A percentile compares a stretch with the other conserved stretches of the same genome.
Conservation (phyloP, 2,797 vertebrate species). For the Mus caroli region DNA sequence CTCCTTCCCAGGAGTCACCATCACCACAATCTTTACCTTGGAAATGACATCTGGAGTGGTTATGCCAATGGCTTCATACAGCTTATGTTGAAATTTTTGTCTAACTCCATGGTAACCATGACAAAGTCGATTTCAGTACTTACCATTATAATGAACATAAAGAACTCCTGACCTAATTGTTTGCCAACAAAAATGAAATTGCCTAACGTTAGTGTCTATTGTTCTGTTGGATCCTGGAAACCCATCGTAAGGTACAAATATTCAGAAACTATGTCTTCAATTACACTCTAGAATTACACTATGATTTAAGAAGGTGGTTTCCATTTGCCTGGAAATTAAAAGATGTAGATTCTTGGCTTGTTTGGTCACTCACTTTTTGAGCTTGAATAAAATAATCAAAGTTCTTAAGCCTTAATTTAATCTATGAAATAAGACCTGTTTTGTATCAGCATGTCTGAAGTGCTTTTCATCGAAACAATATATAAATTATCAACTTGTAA, state of each 20-base stretch:
- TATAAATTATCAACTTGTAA: slow-evolving; percentile 20
- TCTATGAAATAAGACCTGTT: neutral
- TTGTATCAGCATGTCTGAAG: slow-evolving; percentile 2
- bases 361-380: slow-evolving; percentile 19
- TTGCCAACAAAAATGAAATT: slow-evolving; percentile 73
- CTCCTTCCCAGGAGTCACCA: slow-evolving; percentile 47
- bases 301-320: slow-evolving; percentile 20
- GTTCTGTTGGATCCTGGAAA: slow-evolving; percentile 50
- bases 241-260: slow-evolving; percentile 45
- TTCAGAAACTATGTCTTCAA: slow-evolving; percentile 28
- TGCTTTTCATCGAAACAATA: neutral
- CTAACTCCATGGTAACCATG: slow-evolving; percentile 73
- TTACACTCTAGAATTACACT: slow-evolving; percentile 53
- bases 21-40: slow-evolving; percentile 78
- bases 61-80: slow-evolving; percentile 50
- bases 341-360: neutral
- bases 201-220: slow-evolving; percentile 54
- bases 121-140: slow-evolving; percentile 69
- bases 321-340: slow-evolving; percentile 42
- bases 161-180: slow-evolving; percentile 68
- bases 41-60: slow-evolving; percentile 65
- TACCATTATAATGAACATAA: slow-evolving; percentile 68
- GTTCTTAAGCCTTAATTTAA: neutral
- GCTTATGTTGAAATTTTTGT: slow-evolving; percentile 74
- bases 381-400: slow-evolving; percentile 45